Evolutionary conservation across 2,113 vertebrate genomes (phyloP), one percentile per base, ranked within the genome.

Genomic region (Corydoras sp.): DNA sequence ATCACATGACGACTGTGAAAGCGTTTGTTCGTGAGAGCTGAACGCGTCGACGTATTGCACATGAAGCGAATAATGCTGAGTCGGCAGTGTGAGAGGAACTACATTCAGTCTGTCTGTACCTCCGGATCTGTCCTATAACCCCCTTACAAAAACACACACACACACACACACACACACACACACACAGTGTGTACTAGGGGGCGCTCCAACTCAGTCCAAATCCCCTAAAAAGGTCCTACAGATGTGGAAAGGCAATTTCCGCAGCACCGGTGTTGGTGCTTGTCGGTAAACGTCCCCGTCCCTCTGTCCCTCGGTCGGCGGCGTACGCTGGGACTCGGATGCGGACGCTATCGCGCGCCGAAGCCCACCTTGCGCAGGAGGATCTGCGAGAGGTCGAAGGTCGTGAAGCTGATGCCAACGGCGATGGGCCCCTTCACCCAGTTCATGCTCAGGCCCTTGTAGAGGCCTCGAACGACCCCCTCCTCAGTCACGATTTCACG

Each of bases 391-490:
- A 97, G 91, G 89, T 99, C 97, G 61, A 98, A 99, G 78, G 95
- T 98, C 70, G 93, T 98, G 87, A 99, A 99, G 88, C 97, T 99
- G 83, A 98, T 97, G 8, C 97, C 97, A 74, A 98, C 96, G 0
- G 96, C 94, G 4, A 99, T 91, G 13, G 97, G 97, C 3, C 97
- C 97, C 70, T 99, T 99, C 65, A 99, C 92, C 96, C 96, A 99
- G 89, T 99, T 99, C 97, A 99, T 98, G 84, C 96, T 99, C 76
- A 99, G 93, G 67, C 97, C 97, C 78, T 99, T 99, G 89, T 98
- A 99, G 14, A 99, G 82, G 60, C 97, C 96, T 0, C 92, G 86
- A 75, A 97, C 43, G 0, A 93, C 72, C 9, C 97, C 97, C 79
- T 97, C 97, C 75, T 97, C 93, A 0, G 84, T 14, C 11, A 96